Percentiles rank a stretch among this genome's conserved stretches.
Conservation (phyloP, 2,888 invertebrate species). For the Andrena chrysosceles region DNA sequence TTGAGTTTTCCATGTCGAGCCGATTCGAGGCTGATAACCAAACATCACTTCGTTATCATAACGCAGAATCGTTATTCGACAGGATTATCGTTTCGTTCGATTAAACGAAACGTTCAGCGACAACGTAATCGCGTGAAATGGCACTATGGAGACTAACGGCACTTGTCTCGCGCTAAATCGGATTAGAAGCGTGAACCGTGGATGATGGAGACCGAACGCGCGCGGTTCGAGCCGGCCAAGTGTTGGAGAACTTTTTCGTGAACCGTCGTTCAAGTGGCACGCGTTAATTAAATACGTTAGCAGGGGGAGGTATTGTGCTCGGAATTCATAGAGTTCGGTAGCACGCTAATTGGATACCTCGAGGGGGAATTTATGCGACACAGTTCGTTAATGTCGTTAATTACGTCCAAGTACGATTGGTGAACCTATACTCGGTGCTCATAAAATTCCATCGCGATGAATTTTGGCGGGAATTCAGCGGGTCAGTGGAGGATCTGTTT, state of each 20-base stretch:
- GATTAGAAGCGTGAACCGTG: constrained; percentile 52
- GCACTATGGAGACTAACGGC: constrained; percentile 44
- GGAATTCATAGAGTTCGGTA: constrained; percentile 14
- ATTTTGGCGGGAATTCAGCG: constrained; percentile 25
- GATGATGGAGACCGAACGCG: constrained; percentile 26
- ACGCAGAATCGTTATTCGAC: constrained; percentile 1
- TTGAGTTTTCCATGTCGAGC: background rate
- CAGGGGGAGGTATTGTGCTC: constrained; percentile 8
- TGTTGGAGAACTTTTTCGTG: background rate
- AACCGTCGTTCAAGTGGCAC: background rate
- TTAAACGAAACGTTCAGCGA: constrained; percentile 45
- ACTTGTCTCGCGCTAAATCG: constrained; percentile 48
- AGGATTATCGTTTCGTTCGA: constrained; percentile 46
- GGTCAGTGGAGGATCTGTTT: background rate
- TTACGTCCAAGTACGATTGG: constrained; percentile 13
- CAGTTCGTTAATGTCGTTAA: constrained; percentile 48
- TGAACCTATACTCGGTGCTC: background rate
- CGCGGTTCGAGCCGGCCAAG: background rate
- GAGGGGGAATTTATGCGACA: constrained; percentile 41
- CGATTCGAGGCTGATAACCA: background rate
- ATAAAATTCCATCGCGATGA: background rate
- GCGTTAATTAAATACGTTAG: constrained; percentile 30
- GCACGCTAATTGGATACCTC: constrained; percentile 44
- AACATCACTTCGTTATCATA: constrained; percentile 25
- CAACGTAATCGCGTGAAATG: constrained; percentile 52